Base-by-base conservation (phyloP, 2,888 invertebrate genomes). In the Drosophila fungiperda region DNA sequence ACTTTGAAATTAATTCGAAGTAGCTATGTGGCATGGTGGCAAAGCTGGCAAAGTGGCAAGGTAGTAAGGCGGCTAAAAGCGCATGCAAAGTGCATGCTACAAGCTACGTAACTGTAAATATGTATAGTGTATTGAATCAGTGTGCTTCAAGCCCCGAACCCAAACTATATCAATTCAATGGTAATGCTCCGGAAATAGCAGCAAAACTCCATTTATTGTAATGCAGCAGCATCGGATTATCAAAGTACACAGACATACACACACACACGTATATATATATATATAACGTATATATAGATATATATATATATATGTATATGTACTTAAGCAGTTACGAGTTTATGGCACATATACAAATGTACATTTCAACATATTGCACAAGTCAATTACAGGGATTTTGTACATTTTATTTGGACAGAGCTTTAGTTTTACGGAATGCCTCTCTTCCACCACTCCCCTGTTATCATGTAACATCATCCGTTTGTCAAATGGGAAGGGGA, bases 381-480 rank as follows among this genome's bases (percentile, higher is more conserved):
- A 84, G 88, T 84, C 84, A 84, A 84, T 88, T 88, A 86, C 80
- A 74, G 80, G 78, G 88, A 84, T 88, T 84, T 80, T 58, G 71
- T 65, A 68, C 62, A 82, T 85, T 87, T 85, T 82, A 74, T 85
- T 71, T 72, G 52, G 70, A 48, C 52, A 50, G 75, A 76, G 78
- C 78, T 84, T 88, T 67, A 78, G 84, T 86, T 82, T 82, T 79
- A 74, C 71, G 72, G 66, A 33, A 50, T 26, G 26, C 36, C 57
- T 49, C 59, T 23, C 2, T 20, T 3, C 12, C 20, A 45, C 7
- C 1, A 7, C 15, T 23, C 3, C 15, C 23, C 8, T 7, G 12
- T 1, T 8, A 1, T 1, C 15, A 4, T 8, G 45, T n/a, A 6
- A n/a, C 42, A n/a, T 42, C 42, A 11, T 11, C 42, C 42, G n/a